Evolutionary conservation across 2,888 invertebrate species (phyloP), one percentile per base, ranked within the genome.

Genomic region (Hemicrepidius hirtus): DNA sequence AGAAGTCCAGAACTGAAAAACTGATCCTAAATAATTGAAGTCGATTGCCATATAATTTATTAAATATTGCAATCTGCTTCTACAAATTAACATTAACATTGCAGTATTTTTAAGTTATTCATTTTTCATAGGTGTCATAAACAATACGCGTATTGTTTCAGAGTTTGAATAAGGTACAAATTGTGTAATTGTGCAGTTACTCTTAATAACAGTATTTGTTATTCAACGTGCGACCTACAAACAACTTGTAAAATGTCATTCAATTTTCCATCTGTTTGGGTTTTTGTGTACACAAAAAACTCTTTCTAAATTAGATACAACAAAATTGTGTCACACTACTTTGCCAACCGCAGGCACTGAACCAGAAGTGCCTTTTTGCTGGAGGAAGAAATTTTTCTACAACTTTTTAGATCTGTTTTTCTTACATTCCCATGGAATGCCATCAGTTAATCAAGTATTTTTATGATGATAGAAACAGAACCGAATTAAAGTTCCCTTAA

Each of bases 291-390:
- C 3, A 5, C n/a, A n/a, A 46, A 53, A 53, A 53, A 53, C 7
- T 12, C 6, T 28, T n/a, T 53, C 12, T 53, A 24, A 28, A 12
- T 53, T 13, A 32, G 13, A 53, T 9, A 53, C 53, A n/a, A 13
- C 13, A 24, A 28, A 53, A 57, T 37, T 57, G 37, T 57, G 57
- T 57, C 57, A 57, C n/a, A 37, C 12, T 37, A 37, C 57, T 37
- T 40, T 57, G 40, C 40, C 13, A 28, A 12, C 24, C 24, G 7
- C 53, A 53, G 13, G 13, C 53, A 21, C 13, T 6, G 28, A 12
- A 53, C 28, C 57, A 57, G 13, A 57, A 57, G 20, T 4, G 18
- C 9, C 20, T 57, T 57, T 57, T 57, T 24, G 32, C 12, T 55
- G 32, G 24, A 32, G 18, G 32, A 13, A 32, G 6, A n/a, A 32